Conservation (phyloP, 2,888 invertebrate species). For the Acronicta alni region DNA sequence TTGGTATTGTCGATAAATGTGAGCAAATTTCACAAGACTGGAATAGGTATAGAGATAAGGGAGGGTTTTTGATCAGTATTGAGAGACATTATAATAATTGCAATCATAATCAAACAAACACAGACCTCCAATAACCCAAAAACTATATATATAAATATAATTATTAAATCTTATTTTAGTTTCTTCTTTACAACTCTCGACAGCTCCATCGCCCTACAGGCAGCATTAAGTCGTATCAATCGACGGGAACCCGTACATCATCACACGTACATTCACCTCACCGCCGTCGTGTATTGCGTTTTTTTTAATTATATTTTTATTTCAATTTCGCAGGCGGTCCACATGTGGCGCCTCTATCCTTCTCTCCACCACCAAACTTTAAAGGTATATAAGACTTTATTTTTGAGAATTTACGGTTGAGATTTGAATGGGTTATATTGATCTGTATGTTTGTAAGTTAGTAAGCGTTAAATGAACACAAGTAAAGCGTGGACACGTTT, state of each 20-base stretch:
- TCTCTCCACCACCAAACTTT: slow-evolving; percentile 58
- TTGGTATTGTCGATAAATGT: no score
- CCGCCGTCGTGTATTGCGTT: slow-evolving; percentile 61
- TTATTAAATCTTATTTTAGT: slow-evolving; percentile 8
- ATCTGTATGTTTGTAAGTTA: slow-evolving; percentile 48
- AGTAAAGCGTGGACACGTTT: slow-evolving; percentile 78
- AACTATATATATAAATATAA: background rate
- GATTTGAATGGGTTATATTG: slow-evolving; percentile 21
- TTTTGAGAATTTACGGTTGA: slow-evolving; percentile 24
- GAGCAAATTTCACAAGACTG: no score
- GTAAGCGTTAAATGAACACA: slow-evolving; percentile 77
- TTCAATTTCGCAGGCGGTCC: slow-evolving; percentile 75
- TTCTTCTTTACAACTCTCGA: slow-evolving; percentile 13
- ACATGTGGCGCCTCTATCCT: slow-evolving; percentile 82
- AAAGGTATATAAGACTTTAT: slow-evolving; percentile 40
- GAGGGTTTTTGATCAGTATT: no score
- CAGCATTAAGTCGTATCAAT: slow-evolving; percentile 57
- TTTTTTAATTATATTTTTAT: slow-evolving; percentile 70
- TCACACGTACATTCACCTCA: slow-evolving; percentile 73
- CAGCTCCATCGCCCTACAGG: slow-evolving; percentile 30
- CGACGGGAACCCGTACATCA: slow-evolving; percentile 52
- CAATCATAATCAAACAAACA: no score
- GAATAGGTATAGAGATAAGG: no score
- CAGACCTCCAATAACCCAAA: background rate
- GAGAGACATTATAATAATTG: no score